Evolutionary conservation across 2,888 invertebrate genomes (phyloP).

Genomic region (Hoplodrina blanda): DNA sequence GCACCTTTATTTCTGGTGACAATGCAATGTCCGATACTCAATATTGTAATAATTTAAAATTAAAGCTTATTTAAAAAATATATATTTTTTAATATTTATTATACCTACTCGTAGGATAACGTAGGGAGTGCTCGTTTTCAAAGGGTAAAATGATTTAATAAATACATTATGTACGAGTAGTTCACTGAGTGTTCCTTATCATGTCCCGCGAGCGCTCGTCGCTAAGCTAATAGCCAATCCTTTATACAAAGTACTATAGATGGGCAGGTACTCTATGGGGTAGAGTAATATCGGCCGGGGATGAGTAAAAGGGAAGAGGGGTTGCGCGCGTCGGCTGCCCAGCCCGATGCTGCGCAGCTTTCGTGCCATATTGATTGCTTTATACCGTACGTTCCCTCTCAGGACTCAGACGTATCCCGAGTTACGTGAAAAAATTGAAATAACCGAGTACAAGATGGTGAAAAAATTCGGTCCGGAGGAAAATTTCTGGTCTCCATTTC

Average conservation of each 20-base stretch:
- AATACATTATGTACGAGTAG: too few relatives aligned
- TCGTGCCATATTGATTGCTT: slow-evolving; percentile 40
- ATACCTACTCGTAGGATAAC: too few relatives aligned
- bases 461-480: slow-evolving; percentile 52
- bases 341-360: slow-evolving; percentile 36
- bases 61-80: too few relatives aligned
- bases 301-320: slow-evolving; percentile 19
- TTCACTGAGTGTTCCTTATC: background rate
- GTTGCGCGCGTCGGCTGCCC: slow-evolving; percentile 21
- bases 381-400: slow-evolving; percentile 20
- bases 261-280: background rate
- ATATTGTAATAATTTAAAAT: too few relatives aligned
- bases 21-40: too few relatives aligned
- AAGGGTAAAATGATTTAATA: too few relatives aligned
- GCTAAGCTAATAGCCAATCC: background rate
- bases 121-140: too few relatives aligned
- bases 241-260: background rate
- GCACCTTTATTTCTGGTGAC: too few relatives aligned
- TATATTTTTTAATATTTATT: too few relatives aligned
- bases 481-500: slow-evolving; percentile 41
- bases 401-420: slow-evolving; percentile 29
- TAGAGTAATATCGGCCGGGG: slow-evolving; percentile 2
- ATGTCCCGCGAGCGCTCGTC: background rate
- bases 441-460: slow-evolving; percentile 27
- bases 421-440: slow-evolving; percentile 14